Base-by-base conservation (phyloP, 2,113 vertebrate genomes). In the Brachyistius frenatus region DNA sequence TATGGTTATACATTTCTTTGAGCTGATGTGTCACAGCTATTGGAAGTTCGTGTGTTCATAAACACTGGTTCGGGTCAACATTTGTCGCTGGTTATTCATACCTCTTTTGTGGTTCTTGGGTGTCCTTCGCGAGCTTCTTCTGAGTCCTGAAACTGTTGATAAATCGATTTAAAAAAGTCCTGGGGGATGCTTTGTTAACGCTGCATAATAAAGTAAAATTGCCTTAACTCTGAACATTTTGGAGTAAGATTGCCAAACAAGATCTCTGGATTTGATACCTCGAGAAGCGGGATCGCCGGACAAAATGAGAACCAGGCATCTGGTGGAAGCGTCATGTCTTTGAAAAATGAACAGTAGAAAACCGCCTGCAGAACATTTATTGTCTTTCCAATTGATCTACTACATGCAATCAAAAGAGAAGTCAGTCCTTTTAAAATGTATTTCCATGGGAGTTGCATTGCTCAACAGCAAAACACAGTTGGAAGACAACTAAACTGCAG, bases 331-430 rank as follows among this genome's bases (percentile, higher is more conserved):
- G 36, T 75, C 53, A 39, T 72, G 75, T 50, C 58, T 75, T 55
- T 73, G 65, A 83, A 67, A 88, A 89, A 78, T 80, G 53, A 84
- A 82, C 70, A 85, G 89, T 82, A 76, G 77, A 84, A 78, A 72
- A 60, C 6, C 14, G 76, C 80, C 80, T 68, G 80, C 69, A 52
- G 79, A 50, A 71, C 7, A 37, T 23, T 56, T 32, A 14, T 56
- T 76, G 53, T 80, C 81, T 62, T 88, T 86, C 73, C 76, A 81
- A 80, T 77, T 76, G 70, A 82, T 87, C 76, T 82, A 81, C 57
- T 75, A 77, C 73, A 74, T 79, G 62, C 73, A 80, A 86, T 79
- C 50, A 85, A 52, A 78, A 73, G 67, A 78, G 60, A 77, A 71
- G 50, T 57, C 35, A 53, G 54, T 73, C 39, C 49, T 64, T 78